These are phyloP conservation scores for Bufo gargarizans DNA, from an alignment of 2,113 vertebrate genomes.

Conservation along the genomic window DNA sequence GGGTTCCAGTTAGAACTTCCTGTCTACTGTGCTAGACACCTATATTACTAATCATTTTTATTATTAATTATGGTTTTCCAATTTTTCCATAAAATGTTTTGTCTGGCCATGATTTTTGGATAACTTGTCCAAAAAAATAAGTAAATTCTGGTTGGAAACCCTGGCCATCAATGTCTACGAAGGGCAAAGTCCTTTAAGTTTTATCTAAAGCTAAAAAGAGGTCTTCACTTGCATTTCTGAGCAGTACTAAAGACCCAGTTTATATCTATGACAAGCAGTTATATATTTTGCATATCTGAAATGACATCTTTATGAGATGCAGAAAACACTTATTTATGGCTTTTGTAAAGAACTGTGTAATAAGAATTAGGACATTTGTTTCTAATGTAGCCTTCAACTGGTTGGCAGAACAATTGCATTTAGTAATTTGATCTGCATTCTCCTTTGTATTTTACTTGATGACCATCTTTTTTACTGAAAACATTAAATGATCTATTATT, in stretches of 20 bases:
- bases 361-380: constrained; percentile 29
- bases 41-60: too few species aligned
- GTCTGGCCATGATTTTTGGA: too few species aligned
- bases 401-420: background rate
- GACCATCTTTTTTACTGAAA: background rate
- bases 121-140: too few species aligned
- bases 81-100: too few species aligned
- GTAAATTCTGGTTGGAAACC: too few species aligned
- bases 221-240: background rate
- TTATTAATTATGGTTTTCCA: too few species aligned
- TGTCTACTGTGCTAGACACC: too few species aligned
- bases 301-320: constrained; percentile 2
- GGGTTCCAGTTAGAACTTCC: too few species aligned
- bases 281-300: background rate
- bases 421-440: constrained; percentile 27
- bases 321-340: background rate
- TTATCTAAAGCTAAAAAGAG: background rate
- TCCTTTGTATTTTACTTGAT: constrained; percentile 10
- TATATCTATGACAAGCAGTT: background rate
- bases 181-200: too few species aligned
- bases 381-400: constrained; percentile 29
- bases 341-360: constrained; percentile 4
- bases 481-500: background rate
- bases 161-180: too few species aligned
- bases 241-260: background rate